Evolutionary conservation across 2,113 vertebrate genomes (phyloP).

Genomic region (Cynocephalus volans): DNA sequence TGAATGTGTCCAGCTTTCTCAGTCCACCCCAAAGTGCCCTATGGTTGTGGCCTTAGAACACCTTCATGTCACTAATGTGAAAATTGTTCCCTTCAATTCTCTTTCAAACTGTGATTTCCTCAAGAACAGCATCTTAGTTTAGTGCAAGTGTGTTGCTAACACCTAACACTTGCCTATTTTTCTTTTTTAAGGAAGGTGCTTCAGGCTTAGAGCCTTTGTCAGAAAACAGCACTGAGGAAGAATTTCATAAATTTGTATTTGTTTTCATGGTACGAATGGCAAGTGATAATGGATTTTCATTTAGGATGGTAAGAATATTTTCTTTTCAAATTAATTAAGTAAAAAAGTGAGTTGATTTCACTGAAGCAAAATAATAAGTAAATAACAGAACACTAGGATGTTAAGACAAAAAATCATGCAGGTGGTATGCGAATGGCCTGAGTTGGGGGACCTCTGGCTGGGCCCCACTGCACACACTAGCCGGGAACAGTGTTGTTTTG

Average conservation of each 20-base stretch:
- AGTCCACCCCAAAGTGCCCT: not conserved
- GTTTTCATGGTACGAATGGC: conserved; percentile 30
- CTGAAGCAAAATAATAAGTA: conserved; percentile 11
- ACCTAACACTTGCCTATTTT: not conserved
- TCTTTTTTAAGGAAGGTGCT: conserved; percentile 32
- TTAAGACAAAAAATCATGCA: not conserved
- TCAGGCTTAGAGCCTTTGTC: not conserved
- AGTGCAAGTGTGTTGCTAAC: not conserved
- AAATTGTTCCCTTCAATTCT: not conserved
- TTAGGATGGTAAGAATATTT: conserved; percentile 18
- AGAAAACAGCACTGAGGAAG: not conserved
- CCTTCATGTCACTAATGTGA: not conserved
- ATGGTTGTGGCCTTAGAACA: not conserved
- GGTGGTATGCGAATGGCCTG: not conserved
- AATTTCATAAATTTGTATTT: conserved; percentile 32
- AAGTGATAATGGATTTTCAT: conserved; percentile 21
- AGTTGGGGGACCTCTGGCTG: not conserved
- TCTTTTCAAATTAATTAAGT: conserved; percentile 62
- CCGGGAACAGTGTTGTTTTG: not conserved
- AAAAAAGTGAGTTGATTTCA: conserved; percentile 44
- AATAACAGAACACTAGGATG: not conserved
- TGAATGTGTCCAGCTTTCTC: not conserved
- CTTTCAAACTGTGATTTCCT: conserved; percentile 39
- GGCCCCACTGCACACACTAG: not conserved
- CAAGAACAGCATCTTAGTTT: not conserved